A percentile compares a stretch with the other conserved stretches of the same genome.
Evolutionary conservation across 2,797 vertebrate genomes (phyloP).

Genomic region (Thaleichthys pacificus): DNA sequence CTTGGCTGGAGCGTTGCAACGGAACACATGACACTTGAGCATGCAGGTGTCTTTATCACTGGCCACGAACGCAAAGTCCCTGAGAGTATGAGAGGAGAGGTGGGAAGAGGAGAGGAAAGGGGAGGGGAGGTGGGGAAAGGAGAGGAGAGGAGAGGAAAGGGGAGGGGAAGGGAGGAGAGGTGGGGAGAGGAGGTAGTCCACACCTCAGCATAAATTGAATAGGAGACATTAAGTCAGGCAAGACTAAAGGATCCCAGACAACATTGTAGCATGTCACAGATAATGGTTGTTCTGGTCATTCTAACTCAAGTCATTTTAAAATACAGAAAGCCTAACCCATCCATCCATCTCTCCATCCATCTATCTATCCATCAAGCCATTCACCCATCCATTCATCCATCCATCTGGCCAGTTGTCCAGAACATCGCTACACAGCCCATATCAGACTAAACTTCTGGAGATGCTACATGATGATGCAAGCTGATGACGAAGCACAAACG

Average conservation of each 20-base stretch:
- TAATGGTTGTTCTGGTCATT: no score
- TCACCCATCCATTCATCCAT: no score
- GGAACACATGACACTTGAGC: slow-evolving; percentile 96
- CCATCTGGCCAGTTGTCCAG: no score
- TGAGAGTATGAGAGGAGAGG: slow-evolving; percentile 53
- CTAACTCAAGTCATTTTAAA: no score
- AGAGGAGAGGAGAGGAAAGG: slow-evolving; percentile 26
- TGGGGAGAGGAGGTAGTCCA: not conserved
- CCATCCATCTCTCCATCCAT: no score
- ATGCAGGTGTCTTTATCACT: slow-evolving; percentile 94
- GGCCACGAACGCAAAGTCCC: slow-evolving; percentile 96
- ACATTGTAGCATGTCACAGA: not conserved
- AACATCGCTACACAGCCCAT: not conserved
- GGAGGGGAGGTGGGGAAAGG: slow-evolving; percentile 16
- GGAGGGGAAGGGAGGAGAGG: slow-evolving; percentile 9
- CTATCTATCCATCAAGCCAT: no score
- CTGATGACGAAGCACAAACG: slow-evolving; percentile 22
- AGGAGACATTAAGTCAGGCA: not conserved
- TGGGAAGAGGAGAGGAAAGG: slow-evolving; percentile 4
- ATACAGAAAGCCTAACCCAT: no score
- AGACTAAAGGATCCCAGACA: not conserved
- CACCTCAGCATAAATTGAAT: not conserved
- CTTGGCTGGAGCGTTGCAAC: slow-evolving; percentile 90
- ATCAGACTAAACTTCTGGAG: not conserved
- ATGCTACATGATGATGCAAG: slow-evolving; percentile 7